Base-by-base conservation (phyloP, 2,113 vertebrate genomes). In the Chelonoidis abingdonii region DNA sequence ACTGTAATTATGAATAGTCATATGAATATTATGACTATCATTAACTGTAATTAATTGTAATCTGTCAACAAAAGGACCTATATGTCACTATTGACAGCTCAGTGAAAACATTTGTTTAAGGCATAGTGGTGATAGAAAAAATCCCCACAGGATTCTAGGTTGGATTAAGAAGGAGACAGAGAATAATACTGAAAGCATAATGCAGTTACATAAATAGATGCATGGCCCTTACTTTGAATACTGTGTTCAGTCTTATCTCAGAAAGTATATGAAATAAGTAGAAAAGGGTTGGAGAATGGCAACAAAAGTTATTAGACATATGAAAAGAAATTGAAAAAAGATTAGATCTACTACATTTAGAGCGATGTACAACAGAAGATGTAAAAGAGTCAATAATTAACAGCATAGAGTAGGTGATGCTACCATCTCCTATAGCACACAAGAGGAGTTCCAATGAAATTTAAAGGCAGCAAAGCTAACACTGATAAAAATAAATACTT, bases 181-280 rank as follows among this genome's bases (percentile, higher is more conserved):
- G n/a, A 82, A 82, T 38, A 41, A 52, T 41, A 24, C 29, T 52
- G 21, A 52, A 52, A 24, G 29, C 41, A 56, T 24, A 13, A 24
- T 14, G 35, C 21, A 31, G 13, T 25, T 54, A 93, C 78, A 2
- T 5, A 56, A 54, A 80, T 59, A 83, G 38, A 38, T 44, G 50
- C 35, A 12, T 1, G 1, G 17, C 69, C n/a, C 4, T 90, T 22
- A 2, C 27, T 21, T 80, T 27, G 38, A 57, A 49, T 4, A 38
- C 8, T 14, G 24, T 2, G 2, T 47, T 93, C 35, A 22, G 0
- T 5, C 4, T 6, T 14, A 41, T 78, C 81, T 50, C 65, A 49
- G 14, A 53, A 76, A 19, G 0, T 0, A 1, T 53, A 22, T 35
- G 31, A 6, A 31, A 82, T 19, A 82, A 47, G 75, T 10, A 38